Conservation (phyloP, 2,797 vertebrate genomes). For the Enoplosus armatus region DNA sequence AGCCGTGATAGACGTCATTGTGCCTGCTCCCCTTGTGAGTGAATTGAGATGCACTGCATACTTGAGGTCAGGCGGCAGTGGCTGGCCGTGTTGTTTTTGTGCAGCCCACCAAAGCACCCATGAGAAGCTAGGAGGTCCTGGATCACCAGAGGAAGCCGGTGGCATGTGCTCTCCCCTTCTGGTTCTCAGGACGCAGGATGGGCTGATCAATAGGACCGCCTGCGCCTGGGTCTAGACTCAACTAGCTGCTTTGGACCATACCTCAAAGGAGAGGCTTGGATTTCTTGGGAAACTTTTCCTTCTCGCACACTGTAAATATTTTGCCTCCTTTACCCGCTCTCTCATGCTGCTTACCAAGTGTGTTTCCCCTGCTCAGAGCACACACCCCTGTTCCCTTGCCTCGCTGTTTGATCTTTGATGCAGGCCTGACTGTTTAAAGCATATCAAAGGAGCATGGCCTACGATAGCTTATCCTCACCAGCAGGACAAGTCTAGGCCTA, state of each 20-base stretch:
- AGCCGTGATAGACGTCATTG: constrained; percentile 53
- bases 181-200: constrained; percentile 68
- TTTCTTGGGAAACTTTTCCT: constrained; percentile 81
- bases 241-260: constrained; percentile 68
- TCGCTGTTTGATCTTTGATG: constrained; percentile 74
- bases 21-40: constrained; percentile 50
- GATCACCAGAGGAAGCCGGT: constrained; percentile 55
- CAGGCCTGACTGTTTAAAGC: constrained; percentile 53
- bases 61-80: constrained; percentile 62
- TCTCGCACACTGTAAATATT: constrained; percentile 82
- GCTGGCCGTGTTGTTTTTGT: constrained; percentile 60
- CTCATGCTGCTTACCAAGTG: constrained; percentile 72
- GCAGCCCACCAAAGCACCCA: constrained; percentile 54
- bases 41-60: constrained; percentile 52
- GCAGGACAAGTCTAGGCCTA: constrained; percentile 43
- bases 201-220: constrained; percentile 65
- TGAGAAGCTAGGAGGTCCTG: constrained; percentile 69
- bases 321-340: constrained; percentile 67
- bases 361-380: constrained; percentile 61
- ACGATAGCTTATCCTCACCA: constrained; percentile 40
- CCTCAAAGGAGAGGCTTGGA: constrained; percentile 77
- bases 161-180: constrained; percentile 45
- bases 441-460: constrained; percentile 51
- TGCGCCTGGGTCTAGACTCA: constrained; percentile 69
- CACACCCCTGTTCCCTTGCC: constrained; percentile 44